These are phyloP conservation scores for Hipposideros larvatus DNA, from an alignment of 2,797 vertebrate species.

Conservation along the genomic window DNA sequence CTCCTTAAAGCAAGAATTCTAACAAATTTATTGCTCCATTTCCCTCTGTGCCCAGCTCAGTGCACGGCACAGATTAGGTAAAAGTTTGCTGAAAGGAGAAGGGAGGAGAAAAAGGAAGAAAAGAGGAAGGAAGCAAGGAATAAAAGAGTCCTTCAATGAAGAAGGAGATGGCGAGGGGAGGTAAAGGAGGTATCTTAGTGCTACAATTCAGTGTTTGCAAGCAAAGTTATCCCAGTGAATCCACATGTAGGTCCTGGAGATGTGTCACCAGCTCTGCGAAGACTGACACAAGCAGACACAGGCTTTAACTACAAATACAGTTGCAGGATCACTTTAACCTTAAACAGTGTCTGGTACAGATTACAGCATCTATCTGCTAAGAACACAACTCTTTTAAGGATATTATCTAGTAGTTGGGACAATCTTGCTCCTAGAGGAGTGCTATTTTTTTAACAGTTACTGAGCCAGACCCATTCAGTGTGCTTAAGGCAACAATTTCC, in stretches of 20 bases:
- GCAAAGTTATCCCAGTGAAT: neutral
- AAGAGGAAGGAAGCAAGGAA: neutral
- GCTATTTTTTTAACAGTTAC: slow-evolving; percentile 31
- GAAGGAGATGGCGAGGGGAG: neutral
- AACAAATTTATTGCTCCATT: neutral
- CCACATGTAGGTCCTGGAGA: neutral
- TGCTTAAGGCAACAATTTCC: slow-evolving; percentile 32
- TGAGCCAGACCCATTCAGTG: neutral
- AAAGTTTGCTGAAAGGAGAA: neutral
- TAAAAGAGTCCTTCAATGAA: neutral
- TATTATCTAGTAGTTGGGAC: slow-evolving; percentile 17
- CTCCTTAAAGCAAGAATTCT: neutral
- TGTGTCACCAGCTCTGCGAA: neutral
- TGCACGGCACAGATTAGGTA: neutral
- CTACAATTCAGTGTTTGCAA: neutral
- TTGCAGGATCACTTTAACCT: neutral
- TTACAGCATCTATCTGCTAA: neutral
- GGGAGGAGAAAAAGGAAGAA: neutral
- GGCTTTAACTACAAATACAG: neutral
- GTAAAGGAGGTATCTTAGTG: neutral
- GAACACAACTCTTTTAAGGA: slow-evolving; percentile 24
- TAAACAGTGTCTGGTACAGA: slow-evolving; percentile 18
- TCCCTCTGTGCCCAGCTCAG: neutral
- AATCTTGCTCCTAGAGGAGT: neutral
- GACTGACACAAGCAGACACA: neutral